Evolutionary conservation across 1,140 invertebrate genomes (phyloP).

Genomic region (Mizuhopecten yessoensis): DNA sequence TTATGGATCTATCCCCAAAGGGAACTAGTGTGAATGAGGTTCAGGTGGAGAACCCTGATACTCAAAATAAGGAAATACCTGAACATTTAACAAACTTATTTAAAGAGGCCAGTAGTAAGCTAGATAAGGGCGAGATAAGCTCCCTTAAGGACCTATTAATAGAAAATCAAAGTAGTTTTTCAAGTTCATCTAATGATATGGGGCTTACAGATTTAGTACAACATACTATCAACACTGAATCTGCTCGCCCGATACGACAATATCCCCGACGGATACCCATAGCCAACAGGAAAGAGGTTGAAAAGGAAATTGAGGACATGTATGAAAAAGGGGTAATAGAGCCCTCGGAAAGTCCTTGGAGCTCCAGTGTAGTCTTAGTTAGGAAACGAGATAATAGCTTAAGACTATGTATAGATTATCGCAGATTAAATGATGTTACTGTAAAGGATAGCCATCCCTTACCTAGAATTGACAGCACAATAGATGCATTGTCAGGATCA

Average conservation of each 20-base stretch:
- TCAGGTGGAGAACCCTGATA: background rate
- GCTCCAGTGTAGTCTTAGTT: conserved; percentile 32
- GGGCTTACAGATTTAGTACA: conserved; percentile 55
- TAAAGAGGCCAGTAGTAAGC: conserved; percentile 1
- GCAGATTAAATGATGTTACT: background rate
- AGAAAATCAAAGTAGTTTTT: conserved; percentile 54
- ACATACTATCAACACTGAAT: conserved; percentile 55
- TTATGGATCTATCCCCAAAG: background rate
- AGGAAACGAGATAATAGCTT: background rate
- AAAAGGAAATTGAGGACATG: conserved; percentile 62
- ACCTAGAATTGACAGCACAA: conserved; percentile 11
- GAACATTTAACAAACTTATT: conserved; percentile 54
- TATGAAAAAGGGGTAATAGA: conserved; percentile 54
- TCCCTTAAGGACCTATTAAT: conserved; percentile 48
- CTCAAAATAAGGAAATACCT: conserved; percentile 41
- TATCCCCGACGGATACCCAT: conserved; percentile 47
- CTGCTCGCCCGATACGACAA: conserved; percentile 51
- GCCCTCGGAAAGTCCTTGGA: conserved; percentile 58
- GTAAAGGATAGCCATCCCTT: too few species aligned
- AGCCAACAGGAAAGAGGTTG: conserved; percentile 36
- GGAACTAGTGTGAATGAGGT: conserved; percentile 41
- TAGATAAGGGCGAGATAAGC: conserved; percentile 43
- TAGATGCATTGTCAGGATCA: conserved; percentile 57
- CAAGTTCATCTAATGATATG: conserved; percentile 45
- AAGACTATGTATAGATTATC: conserved; percentile 46